Evolutionary conservation across 2,113 vertebrate species (phyloP).

Genomic region (Verasper variegatus): DNA sequence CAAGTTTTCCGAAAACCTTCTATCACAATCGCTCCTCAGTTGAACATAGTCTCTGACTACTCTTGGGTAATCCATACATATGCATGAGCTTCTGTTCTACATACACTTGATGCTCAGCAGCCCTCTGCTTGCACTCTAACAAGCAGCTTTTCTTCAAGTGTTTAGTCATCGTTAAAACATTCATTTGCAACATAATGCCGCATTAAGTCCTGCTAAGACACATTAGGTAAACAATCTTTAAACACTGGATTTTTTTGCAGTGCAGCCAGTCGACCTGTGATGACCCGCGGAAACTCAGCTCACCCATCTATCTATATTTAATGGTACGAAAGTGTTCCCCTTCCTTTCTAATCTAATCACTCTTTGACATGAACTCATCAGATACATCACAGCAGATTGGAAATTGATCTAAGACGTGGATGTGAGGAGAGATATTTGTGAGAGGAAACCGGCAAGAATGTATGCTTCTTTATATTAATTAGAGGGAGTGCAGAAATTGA

Average conservation of each 20-base stretch:
- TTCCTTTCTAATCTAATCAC: background rate
- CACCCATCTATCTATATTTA: background rate
- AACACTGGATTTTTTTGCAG: conserved; percentile 11
- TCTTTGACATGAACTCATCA: background rate
- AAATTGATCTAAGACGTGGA: background rate
- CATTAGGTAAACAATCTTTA: conserved; percentile 51
- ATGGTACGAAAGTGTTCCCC: background rate
- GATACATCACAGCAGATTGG: background rate
- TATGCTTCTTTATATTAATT: background rate
- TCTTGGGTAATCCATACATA: conserved; percentile 54
- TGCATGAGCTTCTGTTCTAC: conserved; percentile 63
- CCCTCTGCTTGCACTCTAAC: conserved; percentile 40
- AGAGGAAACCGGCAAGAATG: background rate
- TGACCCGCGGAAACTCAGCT: background rate
- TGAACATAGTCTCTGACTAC: conserved; percentile 34
- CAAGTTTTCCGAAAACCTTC: conserved; percentile 38
- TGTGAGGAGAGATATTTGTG: background rate
- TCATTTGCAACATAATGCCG: conserved; percentile 51
- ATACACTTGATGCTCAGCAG: conserved; percentile 52
- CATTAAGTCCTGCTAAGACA: conserved; percentile 60
- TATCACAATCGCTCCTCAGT: conserved; percentile 28
- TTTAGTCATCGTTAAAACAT: conserved; percentile 64
- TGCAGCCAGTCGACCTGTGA: conserved; percentile 5
- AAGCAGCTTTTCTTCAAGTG: conserved; percentile 71
- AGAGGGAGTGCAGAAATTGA: background rate